Base-by-base conservation (phyloP, 2,113 vertebrate genomes). In the Pterocles gutturalis region DNA sequence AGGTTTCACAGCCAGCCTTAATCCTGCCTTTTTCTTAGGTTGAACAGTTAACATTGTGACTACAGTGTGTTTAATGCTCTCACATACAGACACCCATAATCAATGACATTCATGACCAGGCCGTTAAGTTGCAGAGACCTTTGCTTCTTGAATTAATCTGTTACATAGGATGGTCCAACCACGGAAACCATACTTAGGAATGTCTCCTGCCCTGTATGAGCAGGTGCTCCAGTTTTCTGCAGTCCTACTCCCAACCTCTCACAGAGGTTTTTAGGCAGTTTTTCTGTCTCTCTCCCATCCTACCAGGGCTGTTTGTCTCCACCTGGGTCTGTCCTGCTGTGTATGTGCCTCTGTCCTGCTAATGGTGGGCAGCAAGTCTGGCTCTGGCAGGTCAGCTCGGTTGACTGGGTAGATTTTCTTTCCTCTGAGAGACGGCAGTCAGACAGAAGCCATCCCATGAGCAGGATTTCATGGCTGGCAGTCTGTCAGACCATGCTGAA, bases 11-110 rank as follows among this genome's bases (percentile, higher is more conserved):
- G 57, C 49, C 88, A 94, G 57, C 49, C 69, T 53, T 20, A 53
- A 61, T 80, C 60, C 79, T 90, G 65, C 38, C 65, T 90, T 80
- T 65, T 88, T 64, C 79, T 57, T 61, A 9, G 86, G 11, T 7
- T 62, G 79, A 88, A 64, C 86, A 46, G 3, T 78, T 67, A 83
- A 46, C 48, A 19, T 78, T 78, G 86, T 92, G 93, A 70, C 72
- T 46, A 21, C 48, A 26, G 20, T 14, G 15, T 51, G 13, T 86
- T 81, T 51, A 33, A 28, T 67, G 22, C 18, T 89, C 18, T 81
- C 36, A 5, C 3, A 4, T 29, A 73, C 43, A 58, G 84, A 41
- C 48, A 31, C 53, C 43, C 26, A 2, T 33, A 10, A 76, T 21
- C 57, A 41, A 0, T 54, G 71, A 31, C 58, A 1, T 54, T 75